Base-by-base conservation (phyloP, 2,888 invertebrate genomes). In the Thelaira solivaga region DNA sequence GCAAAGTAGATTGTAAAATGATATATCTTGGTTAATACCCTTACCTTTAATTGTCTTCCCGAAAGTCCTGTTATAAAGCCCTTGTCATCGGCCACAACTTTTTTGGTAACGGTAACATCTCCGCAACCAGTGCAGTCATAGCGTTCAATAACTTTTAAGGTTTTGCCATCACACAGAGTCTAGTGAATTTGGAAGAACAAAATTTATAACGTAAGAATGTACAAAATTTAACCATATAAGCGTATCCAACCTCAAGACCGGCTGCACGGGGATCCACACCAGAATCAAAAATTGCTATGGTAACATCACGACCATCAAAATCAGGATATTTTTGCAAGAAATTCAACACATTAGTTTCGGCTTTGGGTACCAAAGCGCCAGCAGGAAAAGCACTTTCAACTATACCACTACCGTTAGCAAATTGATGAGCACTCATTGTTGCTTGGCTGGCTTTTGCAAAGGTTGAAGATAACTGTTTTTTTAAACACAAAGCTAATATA, bases 121-220 rank as follows among this genome's bases (percentile, higher is more conserved):
- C 99, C 99, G 86, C 96, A 95, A 18, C 99, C 99, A 83, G 96
- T 96, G 85, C 97, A 97, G 90, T 99, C 98, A 86, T 94, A 96
- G 76, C 98, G 92, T 88, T 98, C 98, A 84, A 99, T 93, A 57
- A 99, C 93, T 90, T 99, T 99, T 16, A 94, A 92, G 84, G 95
- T 93, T 45, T 84, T 85, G 2, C 97, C 97, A 87, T 96, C 95
- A 74, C 94, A 93, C 13, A 98, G 96, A 81, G 92, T 91, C 97
- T 98, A 89, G 79, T 26, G 13, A 24, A 8, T 47, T 13, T 10
- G 53, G 45, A 61, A 51, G 34, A 69, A 20, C 7, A 22, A 29
- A 11, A 57, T 13, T 29, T 34, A 18, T n/a, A n/a, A n/a, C n/a
- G 2, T 1, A 39, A n/a, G n/a, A 34, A n/a, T 34, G 0, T 8